Conservation (phyloP, 1,140 invertebrate species). For the Rhagoletis zephyria region DNA sequence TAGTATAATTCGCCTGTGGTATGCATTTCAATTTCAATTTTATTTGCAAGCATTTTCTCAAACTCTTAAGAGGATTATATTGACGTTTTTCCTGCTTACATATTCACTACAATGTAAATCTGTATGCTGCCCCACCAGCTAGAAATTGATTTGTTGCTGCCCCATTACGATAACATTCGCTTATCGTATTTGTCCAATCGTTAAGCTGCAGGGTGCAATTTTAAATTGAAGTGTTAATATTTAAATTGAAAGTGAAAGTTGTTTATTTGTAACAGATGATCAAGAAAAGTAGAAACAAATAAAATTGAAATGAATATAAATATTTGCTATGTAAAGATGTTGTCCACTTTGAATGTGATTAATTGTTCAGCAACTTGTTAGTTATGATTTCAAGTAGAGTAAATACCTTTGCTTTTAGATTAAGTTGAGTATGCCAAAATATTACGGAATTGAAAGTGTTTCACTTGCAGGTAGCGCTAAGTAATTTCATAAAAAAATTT, state of each 20-base stretch:
- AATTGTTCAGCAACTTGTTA: too few species aligned
- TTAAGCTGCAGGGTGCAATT: slow-evolving; percentile 34
- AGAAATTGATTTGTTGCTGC: neutral
- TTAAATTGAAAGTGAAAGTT: slow-evolving; percentile 35
- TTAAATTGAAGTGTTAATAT: slow-evolving; percentile 31
- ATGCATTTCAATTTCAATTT: neutral
- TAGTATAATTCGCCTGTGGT: neutral
- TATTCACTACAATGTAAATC: neutral
- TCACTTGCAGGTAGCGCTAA: too few species aligned
- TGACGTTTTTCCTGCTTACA: neutral
- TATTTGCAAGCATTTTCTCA: neutral
- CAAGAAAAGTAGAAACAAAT: neutral
- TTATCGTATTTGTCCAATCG: neutral
- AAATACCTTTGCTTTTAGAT: too few species aligned
- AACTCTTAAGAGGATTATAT: slow-evolving; percentile 11
- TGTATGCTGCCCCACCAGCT: neutral
- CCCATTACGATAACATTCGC: neutral
- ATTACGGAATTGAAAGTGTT: too few species aligned
- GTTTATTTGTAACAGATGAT: slow-evolving; percentile 22
- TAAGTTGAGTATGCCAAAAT: too few species aligned
- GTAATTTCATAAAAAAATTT: too few species aligned
- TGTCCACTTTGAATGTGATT: neutral
- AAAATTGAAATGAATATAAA: neutral
- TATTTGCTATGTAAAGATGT: neutral
- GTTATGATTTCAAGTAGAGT: too few species aligned